Conservation (phyloP, 2,113 vertebrate species). For the Notechis scutatus region DNA sequence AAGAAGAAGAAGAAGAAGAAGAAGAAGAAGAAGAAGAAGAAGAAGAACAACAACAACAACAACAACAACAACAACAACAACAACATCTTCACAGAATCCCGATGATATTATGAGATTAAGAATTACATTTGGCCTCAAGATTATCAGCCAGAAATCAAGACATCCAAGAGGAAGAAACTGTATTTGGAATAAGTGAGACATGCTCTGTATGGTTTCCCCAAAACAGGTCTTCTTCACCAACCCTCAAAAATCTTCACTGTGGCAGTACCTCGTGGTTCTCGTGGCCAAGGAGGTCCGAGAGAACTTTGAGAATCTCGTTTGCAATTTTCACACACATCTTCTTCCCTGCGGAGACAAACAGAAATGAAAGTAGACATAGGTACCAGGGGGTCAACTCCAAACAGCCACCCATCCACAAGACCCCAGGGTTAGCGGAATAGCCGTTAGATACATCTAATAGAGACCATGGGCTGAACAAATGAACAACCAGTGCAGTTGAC, state of each 20-base stretch:
- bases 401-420: neutral
- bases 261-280: slow-evolving; percentile 88
- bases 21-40: no score
- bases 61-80: no score
- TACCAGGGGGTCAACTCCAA: neutral
- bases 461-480: neutral
- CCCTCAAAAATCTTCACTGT: neutral
- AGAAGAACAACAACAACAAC: no score
- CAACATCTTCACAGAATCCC: neutral
- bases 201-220: neutral
- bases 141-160: neutral
- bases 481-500: neutral
- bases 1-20: no score
- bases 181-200: neutral
- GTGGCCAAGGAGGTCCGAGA: slow-evolving; percentile 91
- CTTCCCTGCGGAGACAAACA: slow-evolving; percentile 75
- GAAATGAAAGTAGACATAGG: neutral
- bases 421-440: no score
- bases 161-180: neutral
- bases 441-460: no score
- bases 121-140: slow-evolving; percentile 4
- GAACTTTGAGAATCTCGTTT: slow-evolving; percentile 83
- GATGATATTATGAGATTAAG: neutral
- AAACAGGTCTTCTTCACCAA: neutral
- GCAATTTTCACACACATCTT: slow-evolving; percentile 82